These are phyloP conservation scores for Meta bourneti DNA, from an alignment of 2,888 invertebrate species.

Conservation along the genomic window DNA sequence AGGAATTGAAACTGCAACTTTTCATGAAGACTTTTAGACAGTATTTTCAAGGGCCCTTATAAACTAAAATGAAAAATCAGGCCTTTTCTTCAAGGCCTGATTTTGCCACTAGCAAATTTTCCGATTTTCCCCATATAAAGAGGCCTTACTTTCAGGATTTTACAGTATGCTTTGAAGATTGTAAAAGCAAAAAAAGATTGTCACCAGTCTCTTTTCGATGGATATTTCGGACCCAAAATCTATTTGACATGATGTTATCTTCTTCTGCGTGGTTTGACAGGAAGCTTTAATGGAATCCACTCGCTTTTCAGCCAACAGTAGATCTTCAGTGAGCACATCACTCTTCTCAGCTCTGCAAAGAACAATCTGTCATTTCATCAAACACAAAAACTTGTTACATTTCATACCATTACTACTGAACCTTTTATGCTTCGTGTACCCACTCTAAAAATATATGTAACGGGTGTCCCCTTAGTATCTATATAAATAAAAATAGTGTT, in stretches of 20 bases:
- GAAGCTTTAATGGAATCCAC: slow-evolving; percentile 90
- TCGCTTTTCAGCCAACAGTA: slow-evolving; percentile 89
- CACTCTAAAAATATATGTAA: not conserved
- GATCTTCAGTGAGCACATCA: slow-evolving; percentile 90
- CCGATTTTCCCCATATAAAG: too few species aligned
- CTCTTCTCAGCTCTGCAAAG: slow-evolving; percentile 89
- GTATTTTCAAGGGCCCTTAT: too few species aligned
- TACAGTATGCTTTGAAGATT: not conserved
- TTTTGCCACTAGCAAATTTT: too few species aligned
- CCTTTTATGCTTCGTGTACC: not conserved
- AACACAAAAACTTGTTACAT: not conserved
- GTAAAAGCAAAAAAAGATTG: not conserved
- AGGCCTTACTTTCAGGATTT: too few species aligned
- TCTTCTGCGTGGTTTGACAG: slow-evolving; percentile 82
- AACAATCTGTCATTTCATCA: not conserved
- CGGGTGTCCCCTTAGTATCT: not conserved
- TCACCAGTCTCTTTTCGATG: slow-evolving; percentile 87
- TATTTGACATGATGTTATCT: slow-evolving; percentile 81
- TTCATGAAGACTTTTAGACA: too few species aligned
- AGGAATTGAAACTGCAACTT: too few species aligned
- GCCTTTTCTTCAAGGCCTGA: too few species aligned
- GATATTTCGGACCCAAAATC: slow-evolving; percentile 83
- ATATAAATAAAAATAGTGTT: not conserved
- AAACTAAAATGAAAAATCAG: too few species aligned
- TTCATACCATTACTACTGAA: not conserved